Evolutionary conservation across 2,797 vertebrate genomes (phyloP), one percentile per base, ranked within the genome.

Genomic region (Sciurus vulgaris): DNA sequence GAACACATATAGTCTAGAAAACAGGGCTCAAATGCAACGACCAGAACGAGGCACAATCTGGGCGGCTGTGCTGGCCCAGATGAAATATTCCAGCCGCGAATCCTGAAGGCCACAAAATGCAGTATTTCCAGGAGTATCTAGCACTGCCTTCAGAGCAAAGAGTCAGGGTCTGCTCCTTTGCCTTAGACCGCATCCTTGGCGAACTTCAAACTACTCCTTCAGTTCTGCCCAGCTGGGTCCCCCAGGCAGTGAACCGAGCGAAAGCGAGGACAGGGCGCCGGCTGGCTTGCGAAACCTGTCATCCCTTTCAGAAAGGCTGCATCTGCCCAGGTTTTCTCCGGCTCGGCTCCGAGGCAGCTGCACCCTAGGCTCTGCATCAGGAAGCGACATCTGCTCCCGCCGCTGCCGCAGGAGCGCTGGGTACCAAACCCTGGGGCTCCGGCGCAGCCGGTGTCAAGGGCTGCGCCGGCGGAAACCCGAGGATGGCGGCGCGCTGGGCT

Each of bases 311-410:
- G 63, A 85, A 69, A 38, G 0, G 87, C 51, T 28, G 61, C 24
- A 30, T 54, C 56, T 33, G 41, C 96, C 47, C 94, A 5, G 93
- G 81, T 95, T 82, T 73, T 33, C 73, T 26, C 84, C 67, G 89
- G 78, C 88, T 96, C 67, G 89, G 78, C 88, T 96, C 63, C 2
- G 41, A 30, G 85, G 22, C 59, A 70, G 87, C 95, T 82, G 17
- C 97, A 59, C 93, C 96, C 89, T 97, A 74, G 89, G 97, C 96
- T 93, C 91, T 9, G 81, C 97, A 86, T 54, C 41, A n/a, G 74
- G n/a, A 41, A 87, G 92, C 61, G 82, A 59, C 12, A 73, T 38
- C 89, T 18, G 78, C 88, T 51, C n/a, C 17, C 44, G 93, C 69
- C 28, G n/a, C 95, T 8, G 86, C 82, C 15, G 96, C 96, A 95